A percentile compares a stretch with the other conserved stretches of the same genome.
phyloP scores from a whole-genome alignment of 2,113 vertebrate species.

The Chlamydotis undulata region DNA sequence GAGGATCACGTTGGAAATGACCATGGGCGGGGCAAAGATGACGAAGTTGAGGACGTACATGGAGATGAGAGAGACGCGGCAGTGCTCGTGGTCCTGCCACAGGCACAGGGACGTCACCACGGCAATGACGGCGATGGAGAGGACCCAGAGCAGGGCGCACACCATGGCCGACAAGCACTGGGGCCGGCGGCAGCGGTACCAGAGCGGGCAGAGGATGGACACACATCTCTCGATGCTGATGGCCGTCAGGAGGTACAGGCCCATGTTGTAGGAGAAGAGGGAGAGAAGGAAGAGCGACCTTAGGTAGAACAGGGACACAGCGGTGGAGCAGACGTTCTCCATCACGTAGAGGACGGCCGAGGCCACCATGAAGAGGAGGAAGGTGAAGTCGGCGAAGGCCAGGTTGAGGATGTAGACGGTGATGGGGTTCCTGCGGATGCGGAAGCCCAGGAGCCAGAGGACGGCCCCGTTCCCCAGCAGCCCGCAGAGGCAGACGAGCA shows the following conservation, averaged over 20 bases:
- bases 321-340: fast-evolving
- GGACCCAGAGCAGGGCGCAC: slow-evolving; percentile 60
- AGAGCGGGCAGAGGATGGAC: slow-evolving; percentile 29
- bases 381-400: not conserved
- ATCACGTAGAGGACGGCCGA: not conserved
- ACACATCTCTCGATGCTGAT: slow-evolving; percentile 63
- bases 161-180: not conserved
- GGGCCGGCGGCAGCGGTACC: slow-evolving; percentile 61
- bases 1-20: slow-evolving; percentile 28
- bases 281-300: not conserved
- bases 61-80: not conserved
- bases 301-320: fast-evolving
- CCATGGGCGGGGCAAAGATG: slow-evolving; percentile 54
- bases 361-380: not conserved
- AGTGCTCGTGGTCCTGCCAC: fast-evolving
- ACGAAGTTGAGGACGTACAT: not conserved
- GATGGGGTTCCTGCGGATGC: slow-evolving; percentile 27
- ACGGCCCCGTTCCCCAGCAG: not conserved
- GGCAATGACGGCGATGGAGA: slow-evolving; percentile 35
- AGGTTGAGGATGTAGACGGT: slow-evolving; percentile 51
- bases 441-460: slow-evolving; percentile 28
- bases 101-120: slow-evolving; percentile 50
- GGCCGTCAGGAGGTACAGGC: slow-evolving; percentile 53
- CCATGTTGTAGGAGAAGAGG: not conserved
- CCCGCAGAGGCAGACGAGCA: not conserved